Conservation (phyloP, 2,797 vertebrate genomes). For the Paramormyrops hopkinsi region DNA sequence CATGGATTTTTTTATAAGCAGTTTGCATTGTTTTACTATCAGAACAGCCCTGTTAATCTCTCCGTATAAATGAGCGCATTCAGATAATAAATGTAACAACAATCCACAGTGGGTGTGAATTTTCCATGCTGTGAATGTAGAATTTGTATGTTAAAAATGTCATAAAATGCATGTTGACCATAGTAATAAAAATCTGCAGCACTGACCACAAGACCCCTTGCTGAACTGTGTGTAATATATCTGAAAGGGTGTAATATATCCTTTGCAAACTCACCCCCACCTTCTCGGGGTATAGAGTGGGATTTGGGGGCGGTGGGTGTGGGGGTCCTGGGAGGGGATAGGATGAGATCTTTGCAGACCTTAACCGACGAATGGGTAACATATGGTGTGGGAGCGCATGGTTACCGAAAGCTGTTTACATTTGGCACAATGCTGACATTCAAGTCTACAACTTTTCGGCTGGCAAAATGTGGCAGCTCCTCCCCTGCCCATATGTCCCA, state of each 20-base stretch:
- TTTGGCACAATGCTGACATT: not conserved
- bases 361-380: not conserved
- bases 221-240: not conserved
- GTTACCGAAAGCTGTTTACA: not conserved
- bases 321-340: not conserved
- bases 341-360: not conserved
- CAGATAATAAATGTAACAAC: not conserved
- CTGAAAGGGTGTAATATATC: not conserved
- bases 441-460: not conserved
- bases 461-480: not conserved
- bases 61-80: not conserved
- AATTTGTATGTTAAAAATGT: not conserved
- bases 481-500: not conserved
- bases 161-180: slow-evolving; percentile 14
- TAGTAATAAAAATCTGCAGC: not conserved
- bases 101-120: not conserved
- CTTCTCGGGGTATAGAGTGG: not conserved
- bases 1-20: not conserved
- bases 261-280: not conserved
- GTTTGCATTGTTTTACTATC: slow-evolving; percentile 2
- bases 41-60: not conserved
- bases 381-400: not conserved
- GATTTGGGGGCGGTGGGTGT: not conserved
- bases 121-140: not conserved
- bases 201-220: slow-evolving; percentile 16